Evolutionary conservation across 1,140 invertebrate genomes (phyloP), one percentile per base, ranked within the genome.

Genomic region (Caerostris darwini): DNA sequence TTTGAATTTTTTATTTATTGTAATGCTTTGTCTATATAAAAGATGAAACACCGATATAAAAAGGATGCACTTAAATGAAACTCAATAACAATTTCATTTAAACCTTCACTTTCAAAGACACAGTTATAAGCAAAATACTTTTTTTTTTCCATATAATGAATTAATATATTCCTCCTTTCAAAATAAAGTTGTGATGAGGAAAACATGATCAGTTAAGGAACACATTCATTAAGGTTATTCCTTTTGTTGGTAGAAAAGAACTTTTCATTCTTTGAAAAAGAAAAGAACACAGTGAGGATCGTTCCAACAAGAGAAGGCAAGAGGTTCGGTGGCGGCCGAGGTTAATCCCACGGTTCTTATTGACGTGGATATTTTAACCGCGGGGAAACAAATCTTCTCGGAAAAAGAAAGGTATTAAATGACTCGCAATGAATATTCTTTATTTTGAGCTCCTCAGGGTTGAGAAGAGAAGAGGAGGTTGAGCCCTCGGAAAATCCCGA

Each of bases 371-470:
- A n/a, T 10, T 17, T 64, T 64, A 64, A 64, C 61, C 61, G 12
- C 19, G n/a, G 7, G 69, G 19, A 71, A 71, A 71, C 69, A 77
- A 53, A 50, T 7, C 71, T 17, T 5, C 50, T 77, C 8, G 34
- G 10, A 34, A 50, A 12, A 7, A 50, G 3, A 71, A 77, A 12
- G 34, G 6, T 50, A 77, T 77, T 77, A 77, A 53, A 53, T 77
- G 71, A 53, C 71, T 77, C 12, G 71, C 53, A 77, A 77, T 77
- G 71, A 77, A 77, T 77, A 77, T 77, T 77, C 71, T 77, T 77
- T 77, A 10, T 77, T 77, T 77, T 12, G 71, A 53, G 53, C 10
- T 77, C 10, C 34, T 71, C 67, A 71, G 67, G 67, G 67, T 5
- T 71, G 19, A 19, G 7, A 19, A 14, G 71, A 12, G 71, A 77